phyloP scores from a whole-genome alignment of 2,113 vertebrate species.

The Oreochromis spilurus region DNA sequence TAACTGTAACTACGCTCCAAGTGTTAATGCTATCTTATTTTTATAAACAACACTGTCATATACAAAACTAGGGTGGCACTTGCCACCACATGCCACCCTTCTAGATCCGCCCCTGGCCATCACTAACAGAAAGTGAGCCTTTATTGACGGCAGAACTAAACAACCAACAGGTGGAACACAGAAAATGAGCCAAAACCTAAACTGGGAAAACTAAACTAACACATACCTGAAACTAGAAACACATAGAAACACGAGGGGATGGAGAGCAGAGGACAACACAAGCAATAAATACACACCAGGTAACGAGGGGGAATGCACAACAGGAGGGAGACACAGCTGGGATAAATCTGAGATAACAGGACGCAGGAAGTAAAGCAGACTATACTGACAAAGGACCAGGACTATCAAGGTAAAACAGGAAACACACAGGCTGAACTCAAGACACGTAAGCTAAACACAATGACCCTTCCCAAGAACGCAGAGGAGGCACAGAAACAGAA shows the following conservation, averaged over 20 bases:
- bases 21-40: too few relatives aligned
- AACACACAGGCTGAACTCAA: neutral
- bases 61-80: too few relatives aligned
- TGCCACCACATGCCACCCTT: too few relatives aligned
- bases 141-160: neutral
- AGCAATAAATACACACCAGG: neutral
- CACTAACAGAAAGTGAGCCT: neutral
- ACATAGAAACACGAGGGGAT: neutral
- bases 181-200: neutral
- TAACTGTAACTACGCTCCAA: too few relatives aligned
- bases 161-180: neutral
- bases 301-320: accelerated
- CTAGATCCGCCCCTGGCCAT: neutral
- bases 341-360: neutral
- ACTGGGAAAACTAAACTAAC: neutral
- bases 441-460: neutral
- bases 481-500: neutral
- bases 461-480: neutral
- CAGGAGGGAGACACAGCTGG: neutral
- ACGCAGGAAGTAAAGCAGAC: neutral
- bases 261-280: too few relatives aligned
- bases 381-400: neutral
- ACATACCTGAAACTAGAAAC: neutral
- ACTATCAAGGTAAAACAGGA: neutral
- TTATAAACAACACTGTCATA: too few relatives aligned